Evolutionary conservation across 2,113 vertebrate species (phyloP), one percentile per base, ranked within the genome.

Genomic region (Poicephalus gulielmi): DNA sequence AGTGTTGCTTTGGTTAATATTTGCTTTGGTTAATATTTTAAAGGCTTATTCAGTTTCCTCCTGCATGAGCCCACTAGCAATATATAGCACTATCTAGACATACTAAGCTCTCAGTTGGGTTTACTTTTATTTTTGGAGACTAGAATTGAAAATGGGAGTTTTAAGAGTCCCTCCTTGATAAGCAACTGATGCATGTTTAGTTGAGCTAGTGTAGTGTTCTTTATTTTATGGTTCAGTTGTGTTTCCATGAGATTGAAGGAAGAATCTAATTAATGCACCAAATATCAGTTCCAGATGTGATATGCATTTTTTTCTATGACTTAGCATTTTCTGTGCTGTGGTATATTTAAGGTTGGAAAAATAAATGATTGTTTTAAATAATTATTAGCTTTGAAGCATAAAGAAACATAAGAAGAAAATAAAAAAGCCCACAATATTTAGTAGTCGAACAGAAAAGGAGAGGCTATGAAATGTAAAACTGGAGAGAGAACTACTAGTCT

Each of bases 261-360:
- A 92, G 73, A 39, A 88, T 79, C 76, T 83, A 95, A 96, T 96
- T 94, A 95, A 90, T 67, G 37, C 76, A 88, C 25, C 6, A 8
- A 88, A 24, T 78, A 97, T 70, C 64, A 93, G 28, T 86, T 93
- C 89, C 91, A 95, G 84, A 44, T 94, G 79, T 28, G 88, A 82
- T 30, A 62, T 41, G 11, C 5, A 41, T 53, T 84, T 53, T 53
- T 83, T 81, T 62, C 80, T 91, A 57, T 88, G 79, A 88, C 55
- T 88, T 94, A n/a, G 79, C 79, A 76, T 84, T 88, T 93, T 93
- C 52, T 86, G 28, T 66, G 16, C 35, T 49, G 24, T 64, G 44
- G 10, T 59, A 9, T 66, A 80, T 91, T 90, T 92, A 83, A 14
- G 11, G 17, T 8, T 75, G 17, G 67, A 83, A 95, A 97, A 92